These are phyloP conservation scores for Bombus polaris DNA, from an alignment of 1,140 invertebrate species.

Conservation along the genomic window DNA sequence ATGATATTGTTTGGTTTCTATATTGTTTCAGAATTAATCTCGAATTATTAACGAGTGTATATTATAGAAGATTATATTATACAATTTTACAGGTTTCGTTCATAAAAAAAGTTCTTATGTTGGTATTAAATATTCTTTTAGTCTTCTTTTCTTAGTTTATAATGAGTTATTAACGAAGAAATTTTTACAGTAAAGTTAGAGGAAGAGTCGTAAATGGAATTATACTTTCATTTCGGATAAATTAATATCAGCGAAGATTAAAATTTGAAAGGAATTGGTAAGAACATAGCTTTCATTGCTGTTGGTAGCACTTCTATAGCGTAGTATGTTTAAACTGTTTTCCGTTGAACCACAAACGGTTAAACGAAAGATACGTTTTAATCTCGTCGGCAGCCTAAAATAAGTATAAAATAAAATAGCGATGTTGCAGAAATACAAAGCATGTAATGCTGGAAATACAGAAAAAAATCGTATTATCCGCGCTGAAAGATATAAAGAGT, in stretches of 20 bases:
- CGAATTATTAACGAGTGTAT: background rate
- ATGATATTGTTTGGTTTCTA: background rate
- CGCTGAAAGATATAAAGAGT: background rate
- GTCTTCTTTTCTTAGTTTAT: background rate
- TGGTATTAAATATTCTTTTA: background rate
- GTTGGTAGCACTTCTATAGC: background rate
- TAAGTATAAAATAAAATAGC: background rate
- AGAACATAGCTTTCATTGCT: background rate
- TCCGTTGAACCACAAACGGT: background rate
- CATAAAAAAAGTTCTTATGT: background rate
- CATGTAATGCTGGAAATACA: conserved; percentile 14
- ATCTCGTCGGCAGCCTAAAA: background rate
- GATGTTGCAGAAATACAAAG: background rate
- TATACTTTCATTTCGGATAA: background rate
- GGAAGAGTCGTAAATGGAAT: background rate
- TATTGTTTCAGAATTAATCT: background rate
- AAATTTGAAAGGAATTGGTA: background rate
- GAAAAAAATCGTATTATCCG: conserved; percentile 36
- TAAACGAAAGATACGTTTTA: background rate
- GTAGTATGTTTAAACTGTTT: background rate
- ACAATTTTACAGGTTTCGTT: background rate
- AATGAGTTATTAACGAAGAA: background rate
- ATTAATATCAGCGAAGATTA: background rate
- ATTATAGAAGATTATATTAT: background rate
- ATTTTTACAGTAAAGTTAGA: background rate